phyloP scores from a whole-genome alignment of 2,888 invertebrate species.

The Drosophila sordidapex region DNA sequence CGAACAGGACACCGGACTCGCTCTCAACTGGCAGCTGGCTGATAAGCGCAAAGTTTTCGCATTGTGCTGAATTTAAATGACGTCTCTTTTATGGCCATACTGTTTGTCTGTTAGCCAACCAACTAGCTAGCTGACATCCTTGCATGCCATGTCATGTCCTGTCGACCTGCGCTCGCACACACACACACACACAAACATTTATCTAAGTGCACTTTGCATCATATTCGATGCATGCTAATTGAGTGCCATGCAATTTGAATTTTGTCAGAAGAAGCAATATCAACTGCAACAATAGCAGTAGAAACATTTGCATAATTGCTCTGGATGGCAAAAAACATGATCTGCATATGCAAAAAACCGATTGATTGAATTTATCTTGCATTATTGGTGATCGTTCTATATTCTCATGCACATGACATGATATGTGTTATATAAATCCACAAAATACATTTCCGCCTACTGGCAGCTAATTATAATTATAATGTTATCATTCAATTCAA shows the following conservation, averaged over 20 bases:
- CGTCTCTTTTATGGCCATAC: slow-evolving; percentile 42
- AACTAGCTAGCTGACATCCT: background rate
- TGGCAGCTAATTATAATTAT: background rate
- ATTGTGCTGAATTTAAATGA: slow-evolving; percentile 61
- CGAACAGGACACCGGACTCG: background rate
- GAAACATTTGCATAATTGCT: slow-evolving; percentile 69
- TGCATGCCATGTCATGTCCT: background rate
- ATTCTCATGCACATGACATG: background rate
- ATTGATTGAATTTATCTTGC: slow-evolving; percentile 17
- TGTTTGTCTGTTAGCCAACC: slow-evolving; percentile 5
- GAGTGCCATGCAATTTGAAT: slow-evolving; percentile 64
- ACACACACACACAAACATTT: slow-evolving; percentile 4
- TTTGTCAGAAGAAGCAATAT: slow-evolving; percentile 48
- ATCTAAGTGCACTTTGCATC: slow-evolving; percentile 26
- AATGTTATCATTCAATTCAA: background rate
- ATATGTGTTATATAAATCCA: background rate
- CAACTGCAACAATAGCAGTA: background rate
- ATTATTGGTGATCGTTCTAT: slow-evolving; percentile 15
- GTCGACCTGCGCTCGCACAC: background rate
- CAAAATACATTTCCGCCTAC: background rate
- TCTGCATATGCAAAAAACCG: slow-evolving; percentile 9
- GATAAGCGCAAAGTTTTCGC: slow-evolving; percentile 66
- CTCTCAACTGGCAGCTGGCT: slow-evolving; percentile 43
- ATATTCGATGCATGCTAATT: slow-evolving; percentile 71
- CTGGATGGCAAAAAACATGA: slow-evolving; percentile 12